phyloP scores from a whole-genome alignment of 2,113 vertebrate species.

The Daphoenositta chrysoptera region DNA sequence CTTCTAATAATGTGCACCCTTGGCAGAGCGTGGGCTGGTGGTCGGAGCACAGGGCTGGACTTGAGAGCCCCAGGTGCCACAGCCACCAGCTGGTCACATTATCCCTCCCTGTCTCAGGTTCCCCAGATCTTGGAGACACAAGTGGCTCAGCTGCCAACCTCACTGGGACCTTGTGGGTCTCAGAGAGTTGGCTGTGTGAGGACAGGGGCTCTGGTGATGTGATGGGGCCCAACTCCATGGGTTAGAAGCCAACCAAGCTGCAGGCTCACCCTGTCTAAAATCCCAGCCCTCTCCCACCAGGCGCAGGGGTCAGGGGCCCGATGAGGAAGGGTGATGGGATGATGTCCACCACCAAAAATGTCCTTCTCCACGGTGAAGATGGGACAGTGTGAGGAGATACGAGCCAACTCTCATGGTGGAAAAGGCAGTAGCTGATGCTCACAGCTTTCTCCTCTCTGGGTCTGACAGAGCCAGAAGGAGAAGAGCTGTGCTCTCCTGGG shows the following conservation, averaged over 20 bases:
- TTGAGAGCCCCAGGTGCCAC: not conserved
- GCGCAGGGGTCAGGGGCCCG: fast-evolving
- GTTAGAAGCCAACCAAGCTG: not conserved
- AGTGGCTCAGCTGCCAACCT: not conserved
- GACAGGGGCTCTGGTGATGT: not conserved
- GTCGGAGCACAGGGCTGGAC: not conserved
- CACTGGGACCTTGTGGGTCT: not conserved
- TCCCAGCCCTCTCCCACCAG: not conserved
- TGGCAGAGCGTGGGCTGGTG: constrained; percentile 3
- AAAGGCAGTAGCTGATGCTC: not conserved
- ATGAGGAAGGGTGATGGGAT: not conserved
- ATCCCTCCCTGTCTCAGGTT: constrained; percentile 5
- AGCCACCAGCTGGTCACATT: constrained; percentile 34
- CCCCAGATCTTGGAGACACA: not conserved
- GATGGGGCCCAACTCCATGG: not conserved
- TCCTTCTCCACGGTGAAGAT: not conserved
- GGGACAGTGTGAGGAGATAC: not conserved
- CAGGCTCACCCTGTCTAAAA: not conserved
- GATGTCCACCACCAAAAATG: not conserved
- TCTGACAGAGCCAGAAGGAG: not conserved
- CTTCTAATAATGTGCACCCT: constrained; percentile 52
- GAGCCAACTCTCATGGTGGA: not conserved
- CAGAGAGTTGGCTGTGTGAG: not conserved
- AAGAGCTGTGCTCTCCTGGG: not conserved
- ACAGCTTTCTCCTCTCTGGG: not conserved